Evolutionary conservation across 2,113 vertebrate genomes (phyloP).

Genomic region (Lepus timidus): DNA sequence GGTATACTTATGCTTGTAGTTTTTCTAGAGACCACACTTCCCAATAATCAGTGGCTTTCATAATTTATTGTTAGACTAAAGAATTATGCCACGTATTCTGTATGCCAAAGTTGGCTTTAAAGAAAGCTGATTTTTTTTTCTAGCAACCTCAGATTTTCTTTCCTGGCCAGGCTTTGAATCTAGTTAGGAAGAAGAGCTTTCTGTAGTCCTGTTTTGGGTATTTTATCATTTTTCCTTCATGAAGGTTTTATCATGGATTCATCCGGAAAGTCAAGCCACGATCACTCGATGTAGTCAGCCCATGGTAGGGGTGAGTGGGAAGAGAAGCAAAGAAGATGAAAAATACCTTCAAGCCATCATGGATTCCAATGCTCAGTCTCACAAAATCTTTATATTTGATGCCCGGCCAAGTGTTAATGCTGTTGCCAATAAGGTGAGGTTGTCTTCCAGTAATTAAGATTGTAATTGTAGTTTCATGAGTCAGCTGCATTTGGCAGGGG

Average conservation of each 20-base stretch:
- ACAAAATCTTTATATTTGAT: conserved; percentile 99
- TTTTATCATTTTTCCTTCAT: not conserved
- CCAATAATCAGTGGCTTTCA: not conserved
- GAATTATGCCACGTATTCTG: conserved; percentile 12
- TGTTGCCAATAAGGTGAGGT: conserved; percentile 95
- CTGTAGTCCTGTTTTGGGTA: not conserved
- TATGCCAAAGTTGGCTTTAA: conserved; percentile 2
- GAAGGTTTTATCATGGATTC: conserved; percentile 98
- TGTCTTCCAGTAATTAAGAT: not conserved
- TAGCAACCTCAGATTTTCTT: not conserved
- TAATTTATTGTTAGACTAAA: conserved; percentile 15
- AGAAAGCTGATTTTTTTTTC: conserved; percentile 2
- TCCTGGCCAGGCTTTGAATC: not conserved
- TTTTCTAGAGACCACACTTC: conserved; percentile 10
- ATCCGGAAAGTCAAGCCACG: conserved; percentile 98
- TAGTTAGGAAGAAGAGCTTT: conserved; percentile 20
- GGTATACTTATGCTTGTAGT: not conserved
- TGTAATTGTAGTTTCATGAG: not conserved
- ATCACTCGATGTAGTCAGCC: conserved; percentile 97
- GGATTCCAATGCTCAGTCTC: conserved; percentile 99
- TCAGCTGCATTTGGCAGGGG: not conserved
- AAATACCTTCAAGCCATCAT: conserved; percentile 98
- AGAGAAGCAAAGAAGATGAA: conserved; percentile 97
- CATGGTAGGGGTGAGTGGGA: conserved; percentile 96
- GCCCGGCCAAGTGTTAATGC: conserved; percentile 97